These are phyloP conservation scores for Chrysolina haemoptera DNA, from an alignment of 2,888 invertebrate genomes.

Conservation along the genomic window DNA sequence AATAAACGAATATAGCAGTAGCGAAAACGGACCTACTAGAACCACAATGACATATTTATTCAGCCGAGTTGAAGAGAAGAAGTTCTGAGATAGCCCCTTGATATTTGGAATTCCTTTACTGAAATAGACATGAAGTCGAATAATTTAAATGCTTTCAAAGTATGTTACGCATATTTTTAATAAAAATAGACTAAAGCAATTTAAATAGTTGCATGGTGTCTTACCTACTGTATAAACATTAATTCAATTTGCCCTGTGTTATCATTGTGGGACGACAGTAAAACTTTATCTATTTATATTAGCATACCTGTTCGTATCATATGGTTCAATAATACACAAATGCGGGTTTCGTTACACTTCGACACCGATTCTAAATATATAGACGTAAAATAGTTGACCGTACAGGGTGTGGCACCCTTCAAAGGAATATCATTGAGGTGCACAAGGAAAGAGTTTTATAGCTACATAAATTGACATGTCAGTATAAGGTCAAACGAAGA, in stretches of 20 bases:
- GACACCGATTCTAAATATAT: neutral
- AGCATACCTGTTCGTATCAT: slow-evolving; percentile 12
- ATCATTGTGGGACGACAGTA: neutral
- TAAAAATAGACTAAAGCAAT: neutral
- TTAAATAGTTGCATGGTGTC: neutral
- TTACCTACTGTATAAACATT: neutral
- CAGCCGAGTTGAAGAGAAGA: no score
- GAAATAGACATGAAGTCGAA: neutral
- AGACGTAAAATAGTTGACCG: neutral
- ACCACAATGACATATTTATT: no score
- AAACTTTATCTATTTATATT: slow-evolving; percentile 9
- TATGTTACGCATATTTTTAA: neutral
- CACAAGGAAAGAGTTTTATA: no score
- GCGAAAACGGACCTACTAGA: no score
- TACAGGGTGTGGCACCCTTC: neutral
- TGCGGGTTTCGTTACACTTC: neutral
- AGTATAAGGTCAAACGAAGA: no score
- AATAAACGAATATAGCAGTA: no score
- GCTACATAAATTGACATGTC: no score
- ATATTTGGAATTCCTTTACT: neutral
- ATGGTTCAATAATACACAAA: neutral
- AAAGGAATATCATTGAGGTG: no score
- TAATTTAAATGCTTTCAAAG: neutral
- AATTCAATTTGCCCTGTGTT: neutral
- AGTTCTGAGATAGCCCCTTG: no score